These are phyloP conservation scores for Phrynosoma blainvillii DNA, from an alignment of 2,113 vertebrate genomes.

Conservation along the genomic window DNA sequence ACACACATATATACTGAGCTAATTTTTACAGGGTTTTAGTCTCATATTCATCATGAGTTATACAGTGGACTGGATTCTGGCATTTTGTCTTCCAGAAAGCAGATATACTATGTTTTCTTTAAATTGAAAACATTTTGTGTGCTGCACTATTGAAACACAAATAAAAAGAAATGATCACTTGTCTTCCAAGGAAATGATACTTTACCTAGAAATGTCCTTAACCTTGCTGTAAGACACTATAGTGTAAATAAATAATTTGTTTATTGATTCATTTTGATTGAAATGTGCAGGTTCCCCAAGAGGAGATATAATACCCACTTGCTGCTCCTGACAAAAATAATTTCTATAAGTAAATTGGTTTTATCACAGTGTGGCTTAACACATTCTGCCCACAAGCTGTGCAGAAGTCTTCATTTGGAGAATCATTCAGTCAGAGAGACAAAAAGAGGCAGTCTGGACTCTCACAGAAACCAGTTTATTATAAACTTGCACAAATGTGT, in stretches of 20 bases:
- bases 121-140: not conserved
- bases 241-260: slow-evolving; percentile 3
- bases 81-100: too few species aligned
- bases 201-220: not conserved
- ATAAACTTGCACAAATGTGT: slow-evolving; percentile 37
- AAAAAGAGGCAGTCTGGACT: not conserved
- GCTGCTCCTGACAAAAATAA: slow-evolving; percentile 24
- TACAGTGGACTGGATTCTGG: too few species aligned
- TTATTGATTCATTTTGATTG: not conserved
- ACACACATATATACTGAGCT: too few species aligned
- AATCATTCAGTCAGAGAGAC: slow-evolving; percentile 12
- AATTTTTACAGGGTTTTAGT: too few species aligned
- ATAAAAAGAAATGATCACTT: not conserved
- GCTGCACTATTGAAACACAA: slow-evolving; percentile 28
- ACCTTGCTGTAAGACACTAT: rapidly evolving
- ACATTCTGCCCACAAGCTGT: slow-evolving; percentile 46
- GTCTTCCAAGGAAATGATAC: slow-evolving; percentile 2
- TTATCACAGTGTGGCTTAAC: slow-evolving; percentile 25
- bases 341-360: slow-evolving; percentile 2
- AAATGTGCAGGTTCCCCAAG: slow-evolving; percentile 12
- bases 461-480: slow-evolving; percentile 22
- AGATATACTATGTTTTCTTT: too few species aligned
- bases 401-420: not conserved
- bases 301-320: not conserved
- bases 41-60: too few species aligned